Evolutionary conservation across 2,113 vertebrate species (phyloP).

Genomic region (Gnathochromis pfefferi): DNA sequence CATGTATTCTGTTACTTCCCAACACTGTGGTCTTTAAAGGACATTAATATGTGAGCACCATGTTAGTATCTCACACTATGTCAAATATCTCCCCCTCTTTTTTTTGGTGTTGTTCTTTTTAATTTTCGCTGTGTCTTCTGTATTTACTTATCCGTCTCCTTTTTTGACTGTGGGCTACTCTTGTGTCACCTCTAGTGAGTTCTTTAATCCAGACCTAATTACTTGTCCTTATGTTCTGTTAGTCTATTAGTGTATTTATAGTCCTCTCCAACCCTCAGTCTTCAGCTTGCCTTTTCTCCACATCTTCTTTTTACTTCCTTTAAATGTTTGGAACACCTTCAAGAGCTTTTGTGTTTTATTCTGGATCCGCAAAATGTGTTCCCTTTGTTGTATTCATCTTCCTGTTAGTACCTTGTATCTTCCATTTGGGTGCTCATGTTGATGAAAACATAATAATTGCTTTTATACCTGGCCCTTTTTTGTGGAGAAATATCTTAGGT

Average conservation of each 20-base stretch:
- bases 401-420: not conserved
- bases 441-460: not conserved
- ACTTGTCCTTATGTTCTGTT: not conserved
- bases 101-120: not conserved
- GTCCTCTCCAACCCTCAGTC: not conserved
- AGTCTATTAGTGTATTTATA: not conserved
- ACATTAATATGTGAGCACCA: not conserved
- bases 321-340: not conserved
- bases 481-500: not conserved
- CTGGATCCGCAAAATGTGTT: not conserved
- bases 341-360: not conserved
- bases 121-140: not conserved
- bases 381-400: not conserved
- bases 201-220: not conserved
- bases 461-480: not conserved
- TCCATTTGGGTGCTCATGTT: not conserved
- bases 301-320: not conserved
- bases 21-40: not conserved
- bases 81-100: not conserved
- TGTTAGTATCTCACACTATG: not conserved
- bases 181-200: not conserved
- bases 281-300: not conserved
- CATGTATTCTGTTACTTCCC: not conserved
- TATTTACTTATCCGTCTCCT: not conserved
- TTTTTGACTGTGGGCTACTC: not conserved